Evolutionary conservation across 2,888 invertebrate genomes (phyloP), one percentile per base, ranked within the genome.

Genomic region (Disparrhopalites patrizii): DNA sequence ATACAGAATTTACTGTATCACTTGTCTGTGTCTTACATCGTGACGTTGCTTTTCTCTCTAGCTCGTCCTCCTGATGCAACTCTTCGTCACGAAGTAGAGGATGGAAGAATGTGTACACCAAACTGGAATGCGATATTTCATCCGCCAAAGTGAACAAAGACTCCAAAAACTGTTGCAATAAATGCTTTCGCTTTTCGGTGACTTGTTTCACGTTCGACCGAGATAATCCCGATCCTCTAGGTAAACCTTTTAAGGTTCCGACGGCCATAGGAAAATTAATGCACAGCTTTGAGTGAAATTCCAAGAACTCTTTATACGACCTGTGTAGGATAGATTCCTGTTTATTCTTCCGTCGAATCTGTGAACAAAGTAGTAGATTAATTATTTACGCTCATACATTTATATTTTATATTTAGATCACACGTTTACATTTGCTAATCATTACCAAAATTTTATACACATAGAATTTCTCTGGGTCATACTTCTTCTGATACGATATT

Each of bases 51-150:
- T 58, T 68, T 25, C 65, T 20, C 18, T 65, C 83, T 79, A 88
- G 87, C 68, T 91, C 87, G 75, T 90, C 89, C 13, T 89, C 87
- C 77, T 91, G 91, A 79, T 94, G 92, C 80, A 96, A 95, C 18
- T 73, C 73, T 57, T 75, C 73, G 81, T 98, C 98, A 70, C 97
- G 82, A 69, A 96, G 81, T 70, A 98, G 81, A 1, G 97, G 95
- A 82, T 99, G 99, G 83, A 98, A 98, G 83, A 99, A 99, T 0
- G 98, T 99, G 79, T 98, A 98, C 0, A 99, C 95, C 62, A 99
- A 83, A 80, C 96, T 94, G 7, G 90, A 91, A 82, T 98, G 96
- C 0, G 93, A 89, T 75, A 99, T 93, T 82, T 98, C 97, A 73
- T 92, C 89, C 0, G 93, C 90, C 77, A 94, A 86, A 76, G 84